Conservation (phyloP, 2,113 vertebrate genomes). For the Tautogolabrus adspersus region DNA sequence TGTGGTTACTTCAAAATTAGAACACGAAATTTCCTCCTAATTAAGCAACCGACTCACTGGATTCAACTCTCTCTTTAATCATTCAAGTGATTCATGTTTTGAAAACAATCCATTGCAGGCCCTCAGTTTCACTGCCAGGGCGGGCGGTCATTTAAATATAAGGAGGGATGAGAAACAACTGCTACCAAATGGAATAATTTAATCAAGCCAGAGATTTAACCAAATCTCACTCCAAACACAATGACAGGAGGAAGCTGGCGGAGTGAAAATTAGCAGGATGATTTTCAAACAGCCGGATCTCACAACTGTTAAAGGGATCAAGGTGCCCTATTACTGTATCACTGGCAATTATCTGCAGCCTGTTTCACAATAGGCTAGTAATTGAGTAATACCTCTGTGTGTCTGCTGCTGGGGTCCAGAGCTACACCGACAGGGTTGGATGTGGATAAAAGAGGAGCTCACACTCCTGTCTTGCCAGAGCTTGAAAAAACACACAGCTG, state of each 20-base stretch:
- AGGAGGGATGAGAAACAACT: constrained; percentile 40
- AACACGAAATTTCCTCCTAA: constrained; percentile 30
- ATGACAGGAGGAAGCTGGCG: constrained; percentile 25
- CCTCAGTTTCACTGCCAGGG: constrained; percentile 21
- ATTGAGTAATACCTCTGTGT: constrained; percentile 35
- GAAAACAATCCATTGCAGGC: constrained; percentile 12
- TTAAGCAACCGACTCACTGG: constrained; percentile 19
- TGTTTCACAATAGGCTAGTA: constrained; percentile 24
- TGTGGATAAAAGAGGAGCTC: constrained; percentile 63
- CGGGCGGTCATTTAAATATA: constrained; percentile 19
- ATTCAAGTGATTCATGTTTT: constrained; percentile 33
- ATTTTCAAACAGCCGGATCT: constrained; percentile 43
- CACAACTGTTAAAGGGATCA: constrained; percentile 28
- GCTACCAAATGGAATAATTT: constrained; percentile 52
- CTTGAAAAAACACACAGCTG: constrained; percentile 16
- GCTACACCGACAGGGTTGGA: constrained; percentile 39
- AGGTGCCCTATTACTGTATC: constrained; percentile 26
- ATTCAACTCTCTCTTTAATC: constrained; percentile 40
- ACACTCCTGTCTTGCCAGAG: constrained; percentile 22
- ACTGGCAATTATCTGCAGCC: constrained; percentile 25
- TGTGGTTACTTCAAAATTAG: constrained; percentile 43
- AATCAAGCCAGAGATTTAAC: constrained; percentile 60
- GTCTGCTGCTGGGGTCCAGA: constrained; percentile 35
- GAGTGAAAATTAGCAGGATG: constrained; percentile 45
- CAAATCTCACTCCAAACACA: constrained; percentile 44